Evolutionary conservation across 2,888 invertebrate genomes (phyloP), one percentile per base, ranked within the genome.

Genomic region (Cotesia congregata): DNA sequence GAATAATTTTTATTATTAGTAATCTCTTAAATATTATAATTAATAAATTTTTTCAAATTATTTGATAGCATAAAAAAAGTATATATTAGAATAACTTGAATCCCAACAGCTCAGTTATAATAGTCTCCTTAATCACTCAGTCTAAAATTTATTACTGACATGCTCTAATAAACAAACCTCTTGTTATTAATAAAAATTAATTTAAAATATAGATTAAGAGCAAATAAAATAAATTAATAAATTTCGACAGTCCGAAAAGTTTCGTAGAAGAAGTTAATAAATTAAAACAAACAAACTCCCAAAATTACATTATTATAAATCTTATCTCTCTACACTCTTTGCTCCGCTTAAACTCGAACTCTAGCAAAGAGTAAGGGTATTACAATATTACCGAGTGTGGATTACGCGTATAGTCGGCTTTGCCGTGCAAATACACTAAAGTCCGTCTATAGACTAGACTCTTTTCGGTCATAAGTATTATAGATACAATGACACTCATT

Each of bases 401-500:
- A 50, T 50, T 50, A 50, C 50, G 50, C 12, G 12, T 50, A 50
- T 50, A 50, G 50, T 50, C 50, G 50, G 50, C 50, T 50, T 50
- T 41, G 41, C 12, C n/a, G 15, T 17, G 69, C 69, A 69, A 67
- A 40, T 60, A 60, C 5, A 60, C 20, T 68, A 50, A 75, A 70
- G 69, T 65, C 69, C 69, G 69, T 41, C 6, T 6, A 17, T n/a
- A 70, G 30, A 41, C 30, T 30, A 30, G 30, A 30, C 2, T 30
- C 30, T 30, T 30, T 30, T 60, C 67, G 20, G 59, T 39, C 60
- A 67, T n/a, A 9, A 6, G 20, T 40, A 59, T 67, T 15, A 38
- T 38, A 76, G 61, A 72, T 67, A 76, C 68, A 50, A 50, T 50
- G 50, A 40, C 68, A 68, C 68, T 67, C 74, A 76, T 62, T 77